Conservation (phyloP, 2,113 vertebrate genomes). For the Amphilophus citrinellus region DNA sequence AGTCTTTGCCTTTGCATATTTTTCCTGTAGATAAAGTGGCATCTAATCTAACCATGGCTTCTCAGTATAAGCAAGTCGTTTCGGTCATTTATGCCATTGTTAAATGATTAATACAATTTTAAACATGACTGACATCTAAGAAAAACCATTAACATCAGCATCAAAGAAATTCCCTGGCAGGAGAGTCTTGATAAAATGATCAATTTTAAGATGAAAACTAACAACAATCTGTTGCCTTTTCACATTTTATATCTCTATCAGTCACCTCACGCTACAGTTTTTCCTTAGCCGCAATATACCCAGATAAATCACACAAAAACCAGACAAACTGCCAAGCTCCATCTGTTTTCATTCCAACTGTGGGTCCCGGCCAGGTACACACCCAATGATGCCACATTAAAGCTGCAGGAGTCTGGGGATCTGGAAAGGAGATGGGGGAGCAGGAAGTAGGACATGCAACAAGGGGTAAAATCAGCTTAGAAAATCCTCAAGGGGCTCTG, state of each 20-base stretch:
- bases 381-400: slow-evolving; percentile 70
- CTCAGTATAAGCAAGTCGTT: neutral
- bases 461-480: slow-evolving; percentile 65
- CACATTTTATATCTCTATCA: neutral
- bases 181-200: neutral
- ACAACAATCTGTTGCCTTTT: neutral
- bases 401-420: slow-evolving; percentile 56
- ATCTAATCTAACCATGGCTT: neutral
- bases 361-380: slow-evolving; percentile 55
- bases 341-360: slow-evolving; percentile 55
- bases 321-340: slow-evolving; percentile 37
- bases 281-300: neutral
- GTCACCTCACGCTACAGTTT: slow-evolving; percentile 13
- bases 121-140: neutral
- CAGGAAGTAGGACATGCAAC: slow-evolving; percentile 62
- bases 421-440: slow-evolving; percentile 47
- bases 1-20: neutral
- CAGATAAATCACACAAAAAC: slow-evolving; percentile 50
- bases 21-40: neutral
- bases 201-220: neutral
- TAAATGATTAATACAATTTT: neutral
- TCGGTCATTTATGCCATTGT: neutral
- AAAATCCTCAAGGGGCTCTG: slow-evolving; percentile 50
- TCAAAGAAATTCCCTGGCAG: neutral
- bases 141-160: neutral